These are phyloP conservation scores for Astyanax mexicanus DNA, from an alignment of 2,797 vertebrate species.

Conservation along the genomic window DNA sequence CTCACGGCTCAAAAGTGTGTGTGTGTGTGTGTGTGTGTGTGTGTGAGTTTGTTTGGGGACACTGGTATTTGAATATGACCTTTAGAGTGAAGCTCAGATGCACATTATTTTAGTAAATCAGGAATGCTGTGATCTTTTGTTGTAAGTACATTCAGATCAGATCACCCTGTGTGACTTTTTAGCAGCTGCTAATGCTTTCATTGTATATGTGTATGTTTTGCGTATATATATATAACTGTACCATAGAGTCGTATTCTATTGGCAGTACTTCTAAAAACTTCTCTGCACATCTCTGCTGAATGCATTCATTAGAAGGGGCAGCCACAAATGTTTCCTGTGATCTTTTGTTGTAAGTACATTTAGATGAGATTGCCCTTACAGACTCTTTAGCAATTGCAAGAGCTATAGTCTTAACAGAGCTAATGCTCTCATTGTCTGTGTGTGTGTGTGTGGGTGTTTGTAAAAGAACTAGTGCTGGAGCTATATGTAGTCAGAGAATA, in stretches of 20 bases:
- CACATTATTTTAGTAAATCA: neutral
- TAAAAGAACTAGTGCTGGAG: neutral
- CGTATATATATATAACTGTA: too few species aligned
- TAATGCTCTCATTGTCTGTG: neutral
- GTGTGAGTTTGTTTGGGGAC: neutral
- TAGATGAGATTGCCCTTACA: neutral
- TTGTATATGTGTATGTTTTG: too few species aligned
- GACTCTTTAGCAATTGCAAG: neutral
- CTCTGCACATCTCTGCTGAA: too few species aligned
- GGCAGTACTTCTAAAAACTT: too few species aligned
- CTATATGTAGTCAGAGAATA: neutral
- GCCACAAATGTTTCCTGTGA: too few species aligned
- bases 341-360: neutral
- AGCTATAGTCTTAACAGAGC: neutral
- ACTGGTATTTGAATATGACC: conserved; percentile 27
- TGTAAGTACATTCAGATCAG: neutral
- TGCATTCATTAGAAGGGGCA: too few species aligned
- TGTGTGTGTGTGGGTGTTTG: conserved; percentile 4
- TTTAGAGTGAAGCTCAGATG: neutral
- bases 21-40: conserved; percentile 8
- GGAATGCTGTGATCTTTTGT: neutral
- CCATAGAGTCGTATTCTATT: too few species aligned
- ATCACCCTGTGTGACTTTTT: too few species aligned
- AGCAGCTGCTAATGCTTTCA: too few species aligned
- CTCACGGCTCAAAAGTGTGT: conserved; percentile 23